These are phyloP conservation scores for Teleogryllus oceanicus DNA, from an alignment of 2,888 invertebrate genomes.

Conservation along the genomic window DNA sequence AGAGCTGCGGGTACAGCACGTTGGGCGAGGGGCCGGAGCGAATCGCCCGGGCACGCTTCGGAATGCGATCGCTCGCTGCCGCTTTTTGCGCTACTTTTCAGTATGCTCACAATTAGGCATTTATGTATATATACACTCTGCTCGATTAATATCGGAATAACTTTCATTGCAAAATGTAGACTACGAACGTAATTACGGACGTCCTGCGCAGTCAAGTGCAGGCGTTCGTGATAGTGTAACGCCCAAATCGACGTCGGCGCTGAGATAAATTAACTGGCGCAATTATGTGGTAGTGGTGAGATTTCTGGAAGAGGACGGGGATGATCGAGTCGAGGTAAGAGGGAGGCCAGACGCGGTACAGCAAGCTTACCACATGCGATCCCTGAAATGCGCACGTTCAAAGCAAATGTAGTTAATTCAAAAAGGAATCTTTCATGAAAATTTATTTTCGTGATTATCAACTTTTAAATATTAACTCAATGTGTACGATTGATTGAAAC, in stretches of 20 bases:
- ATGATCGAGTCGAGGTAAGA: no score
- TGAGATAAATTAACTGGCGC: not conserved
- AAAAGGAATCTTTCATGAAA: no score
- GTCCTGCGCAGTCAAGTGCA: not conserved
- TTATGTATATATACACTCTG: not conserved
- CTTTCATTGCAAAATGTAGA: not conserved
- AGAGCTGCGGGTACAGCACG: not conserved
- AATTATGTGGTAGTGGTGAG: not conserved
- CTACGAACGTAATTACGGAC: not conserved
- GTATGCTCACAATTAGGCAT: not conserved
- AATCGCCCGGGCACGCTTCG: not conserved
- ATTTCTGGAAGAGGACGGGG: no score
- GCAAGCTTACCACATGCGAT: no score
- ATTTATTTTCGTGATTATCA: no score
- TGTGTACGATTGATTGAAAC: no score
- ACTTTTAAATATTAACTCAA: no score
- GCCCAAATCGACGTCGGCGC: not conserved
- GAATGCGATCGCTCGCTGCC: not conserved
- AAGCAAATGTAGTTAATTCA: no score
- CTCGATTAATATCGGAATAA: not conserved
- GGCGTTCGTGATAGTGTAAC: not conserved
- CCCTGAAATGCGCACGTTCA: no score
- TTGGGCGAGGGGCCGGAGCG: not conserved
- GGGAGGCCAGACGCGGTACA: no score
- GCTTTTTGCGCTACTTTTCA: not conserved